phyloP scores from a whole-genome alignment of 1,140 invertebrate genomes.

The Bombus breviceps region DNA sequence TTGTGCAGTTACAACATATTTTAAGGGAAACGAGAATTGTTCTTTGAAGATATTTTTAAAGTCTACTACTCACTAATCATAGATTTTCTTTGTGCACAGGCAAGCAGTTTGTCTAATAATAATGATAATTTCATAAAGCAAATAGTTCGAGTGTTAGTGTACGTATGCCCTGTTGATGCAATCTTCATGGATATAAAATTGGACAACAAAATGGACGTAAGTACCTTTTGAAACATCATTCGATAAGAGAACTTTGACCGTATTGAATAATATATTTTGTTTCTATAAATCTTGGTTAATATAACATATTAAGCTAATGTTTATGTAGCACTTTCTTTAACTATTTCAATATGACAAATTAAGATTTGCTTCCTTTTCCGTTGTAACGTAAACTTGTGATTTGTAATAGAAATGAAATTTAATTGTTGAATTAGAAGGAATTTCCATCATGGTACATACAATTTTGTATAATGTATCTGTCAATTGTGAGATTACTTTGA shows the following conservation, averaged over 20 bases:
- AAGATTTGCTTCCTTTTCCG: not conserved
- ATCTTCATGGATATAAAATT: not conserved
- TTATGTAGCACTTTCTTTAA: not conserved
- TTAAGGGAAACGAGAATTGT: not conserved
- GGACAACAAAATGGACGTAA: not conserved
- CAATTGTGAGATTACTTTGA: not conserved
- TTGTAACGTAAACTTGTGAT: not conserved
- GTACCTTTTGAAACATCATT: slow-evolving; percentile 4
- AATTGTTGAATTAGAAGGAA: not conserved
- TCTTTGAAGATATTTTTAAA: not conserved
- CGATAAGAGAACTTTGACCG: not conserved
- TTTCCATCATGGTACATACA: not conserved
- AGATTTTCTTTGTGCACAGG: not conserved
- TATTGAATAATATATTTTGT: not conserved
- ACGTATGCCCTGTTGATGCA: slow-evolving; percentile 32
- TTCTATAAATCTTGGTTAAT: not conserved
- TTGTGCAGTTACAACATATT: not conserved
- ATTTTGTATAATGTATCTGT: too few relatives aligned
- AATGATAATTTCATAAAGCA: slow-evolving; percentile 1
- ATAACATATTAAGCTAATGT: not conserved
- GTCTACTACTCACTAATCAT: not conserved
- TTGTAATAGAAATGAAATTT: not conserved
- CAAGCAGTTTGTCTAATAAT: not conserved
- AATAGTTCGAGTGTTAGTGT: slow-evolving; percentile 48
- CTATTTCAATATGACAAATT: not conserved